Evolutionary conservation across 2,797 vertebrate genomes (phyloP).

Genomic region (Miichthys miiuy): DNA sequence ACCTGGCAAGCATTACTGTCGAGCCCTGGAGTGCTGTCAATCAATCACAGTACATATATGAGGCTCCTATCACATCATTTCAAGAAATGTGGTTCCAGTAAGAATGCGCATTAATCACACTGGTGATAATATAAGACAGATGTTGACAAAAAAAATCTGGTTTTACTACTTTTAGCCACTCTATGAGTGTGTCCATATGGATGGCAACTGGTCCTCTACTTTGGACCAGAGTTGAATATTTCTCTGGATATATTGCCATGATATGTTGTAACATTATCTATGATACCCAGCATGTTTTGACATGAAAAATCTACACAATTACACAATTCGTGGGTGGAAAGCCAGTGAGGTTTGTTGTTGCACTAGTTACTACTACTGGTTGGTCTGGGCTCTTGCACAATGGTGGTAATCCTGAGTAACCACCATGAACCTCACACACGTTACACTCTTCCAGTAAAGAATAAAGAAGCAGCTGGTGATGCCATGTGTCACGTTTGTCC

Average conservation of each 20-base stretch:
- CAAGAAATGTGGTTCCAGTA: neutral
- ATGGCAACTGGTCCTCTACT: neutral
- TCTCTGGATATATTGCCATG: too few relatives aligned
- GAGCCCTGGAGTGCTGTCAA: neutral
- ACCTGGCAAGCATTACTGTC: too few relatives aligned
- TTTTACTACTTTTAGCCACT: neutral
- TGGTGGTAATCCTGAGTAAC: neutral
- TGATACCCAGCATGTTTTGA: too few relatives aligned
- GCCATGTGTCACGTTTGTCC: neutral
- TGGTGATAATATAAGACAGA: neutral
- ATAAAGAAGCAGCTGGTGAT: constrained; percentile 4
- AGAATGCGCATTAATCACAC: neutral
- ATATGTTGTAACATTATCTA: too few relatives aligned
- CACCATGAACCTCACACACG: too few relatives aligned
- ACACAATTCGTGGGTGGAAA: neutral
- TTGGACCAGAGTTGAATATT: neutral
- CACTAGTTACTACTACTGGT: neutral
- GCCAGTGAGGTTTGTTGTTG: neutral
- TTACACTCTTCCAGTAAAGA: constrained; percentile 2
- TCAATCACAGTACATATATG: neutral
- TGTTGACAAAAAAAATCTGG: too few relatives aligned
- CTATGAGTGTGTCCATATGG: neutral
- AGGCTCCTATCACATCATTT: neutral
- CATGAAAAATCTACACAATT: neutral
- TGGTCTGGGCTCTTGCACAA: neutral